Percentiles rank a stretch among this genome's conserved stretches.
These are phyloP conservation scores for Omphaloscelis lunosa DNA, from an alignment of 2,888 invertebrate genomes.

Conservation along the genomic window DNA sequence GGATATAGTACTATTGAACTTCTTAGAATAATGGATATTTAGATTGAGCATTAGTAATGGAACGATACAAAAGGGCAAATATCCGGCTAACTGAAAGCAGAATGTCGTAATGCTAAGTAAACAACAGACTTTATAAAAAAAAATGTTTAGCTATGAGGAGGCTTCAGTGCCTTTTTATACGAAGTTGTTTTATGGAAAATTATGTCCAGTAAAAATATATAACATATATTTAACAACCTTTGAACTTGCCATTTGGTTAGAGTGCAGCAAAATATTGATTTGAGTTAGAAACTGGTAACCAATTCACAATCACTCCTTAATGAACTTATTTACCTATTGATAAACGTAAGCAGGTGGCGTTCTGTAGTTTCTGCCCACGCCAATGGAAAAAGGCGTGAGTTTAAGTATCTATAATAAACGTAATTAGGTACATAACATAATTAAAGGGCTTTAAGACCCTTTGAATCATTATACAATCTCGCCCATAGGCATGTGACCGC, in stretches of 20 bases:
- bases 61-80: conserved; percentile 16
- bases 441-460: not conserved
- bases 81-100: conserved; percentile 10
- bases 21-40: conserved; percentile 53
- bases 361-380: too few species aligned
- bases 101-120: not conserved
- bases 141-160: not conserved
- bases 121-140: not conserved
- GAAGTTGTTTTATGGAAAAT: not conserved
- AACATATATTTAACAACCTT: too few species aligned
- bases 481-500: too few species aligned
- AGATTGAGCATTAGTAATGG: conserved; percentile 26
- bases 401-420: too few species aligned
- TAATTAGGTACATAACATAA: not conserved
- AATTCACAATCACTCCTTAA: not conserved
- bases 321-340: not conserved
- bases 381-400: too few species aligned
- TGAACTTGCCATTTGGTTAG: not conserved
- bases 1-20: conserved; percentile 46
- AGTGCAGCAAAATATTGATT: not conserved
- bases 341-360: too few species aligned
- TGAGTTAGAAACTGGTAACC: not conserved
- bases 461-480: not conserved
- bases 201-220: too few species aligned
- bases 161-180: not conserved